Evolutionary conservation across 1,140 invertebrate species (phyloP), one percentile per base, ranked within the genome.

Genomic region (Archivesica marissinica): DNA sequence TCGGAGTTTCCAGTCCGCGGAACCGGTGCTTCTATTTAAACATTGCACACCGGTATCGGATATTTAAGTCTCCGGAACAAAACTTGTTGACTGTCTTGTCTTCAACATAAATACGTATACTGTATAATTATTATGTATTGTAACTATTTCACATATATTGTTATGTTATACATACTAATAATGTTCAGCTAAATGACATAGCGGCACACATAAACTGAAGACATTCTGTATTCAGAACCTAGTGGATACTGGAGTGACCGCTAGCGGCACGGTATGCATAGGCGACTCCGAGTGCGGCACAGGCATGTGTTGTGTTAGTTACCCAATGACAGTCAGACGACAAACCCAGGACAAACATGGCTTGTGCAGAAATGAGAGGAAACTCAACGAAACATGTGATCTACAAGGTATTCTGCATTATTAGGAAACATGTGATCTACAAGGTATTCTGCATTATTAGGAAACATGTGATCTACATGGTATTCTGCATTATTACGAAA

Each of bases 381-480:
- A 61, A 61, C 54, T 56, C 2, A 77, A 77, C 23, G 75, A 77
- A 41, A 41, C 75, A 0, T 77, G 75, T 33, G 68, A 72, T 30
- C 17, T 72, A 0, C 38, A 68, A 41, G 64, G 64, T 68, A 25
- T n/a, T n/a, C n/a, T n/a, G n/a, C n/a, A n/a, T n/a, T n/a, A n/a
- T n/a, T n/a, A n/a, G n/a, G 75, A 77, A 41, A 41, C 75, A 0
- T 77, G 75, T 33, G 68, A 72, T 30, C 17, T 72, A 0, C 38
- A 68, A 41, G 64, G 64, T 68, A 25, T n/a, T n/a, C n/a, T n/a
- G n/a, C n/a, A n/a, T n/a, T n/a, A n/a, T n/a, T n/a, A n/a, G n/a
- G 75, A 77, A 41, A 41, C 75, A 0, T 77, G 75, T 33, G 68
- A 72, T 30, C 17, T 72, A 0, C 38, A 68, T 23, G 64, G 64